Percentiles rank a stretch among this genome's conserved stretches.
These are phyloP conservation scores for Pollenia amentaria DNA, from an alignment of 2,888 invertebrate genomes.

Conservation along the genomic window DNA sequence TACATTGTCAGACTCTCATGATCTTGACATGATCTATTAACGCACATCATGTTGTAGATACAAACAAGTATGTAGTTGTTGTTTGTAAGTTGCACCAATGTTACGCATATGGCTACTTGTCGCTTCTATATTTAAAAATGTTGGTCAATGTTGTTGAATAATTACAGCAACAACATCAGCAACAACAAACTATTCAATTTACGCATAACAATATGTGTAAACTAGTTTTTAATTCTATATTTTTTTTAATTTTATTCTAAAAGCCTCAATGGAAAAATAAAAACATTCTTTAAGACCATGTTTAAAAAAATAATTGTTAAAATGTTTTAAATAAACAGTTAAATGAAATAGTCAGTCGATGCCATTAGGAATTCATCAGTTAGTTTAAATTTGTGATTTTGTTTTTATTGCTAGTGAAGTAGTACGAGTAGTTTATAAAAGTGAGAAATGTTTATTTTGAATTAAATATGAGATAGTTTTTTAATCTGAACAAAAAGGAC, in stretches of 20 bases:
- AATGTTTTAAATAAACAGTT: conserved; percentile 67
- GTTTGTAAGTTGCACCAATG: conserved; percentile 37
- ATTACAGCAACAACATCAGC: conserved; percentile 27
- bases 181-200: conserved; percentile 7
- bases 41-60: conserved; percentile 40
- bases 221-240: conserved; percentile 27
- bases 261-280: conserved; percentile 53
- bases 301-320: conserved; percentile 36
- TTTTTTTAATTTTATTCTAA: conserved; percentile 22
- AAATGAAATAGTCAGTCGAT: conserved; percentile 25
- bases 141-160: conserved; percentile 72
- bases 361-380: background rate
- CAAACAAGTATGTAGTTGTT: conserved; percentile 21
- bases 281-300: conserved; percentile 24
- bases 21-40: conserved; percentile 68
- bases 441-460: conserved; percentile 33
- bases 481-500: too few species aligned
- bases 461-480: too few species aligned
- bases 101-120: conserved; percentile 71
- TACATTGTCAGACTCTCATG: conserved; percentile 54
- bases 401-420: background rate
- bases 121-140: conserved; percentile 70
- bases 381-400: conserved; percentile 8
- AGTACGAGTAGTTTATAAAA: background rate
- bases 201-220: conserved; percentile 2